A percentile compares a stretch with the other conserved stretches of the same genome.
Conservation (phyloP, 2,888 invertebrate genomes). For the Troglohyphantes excavatus region DNA sequence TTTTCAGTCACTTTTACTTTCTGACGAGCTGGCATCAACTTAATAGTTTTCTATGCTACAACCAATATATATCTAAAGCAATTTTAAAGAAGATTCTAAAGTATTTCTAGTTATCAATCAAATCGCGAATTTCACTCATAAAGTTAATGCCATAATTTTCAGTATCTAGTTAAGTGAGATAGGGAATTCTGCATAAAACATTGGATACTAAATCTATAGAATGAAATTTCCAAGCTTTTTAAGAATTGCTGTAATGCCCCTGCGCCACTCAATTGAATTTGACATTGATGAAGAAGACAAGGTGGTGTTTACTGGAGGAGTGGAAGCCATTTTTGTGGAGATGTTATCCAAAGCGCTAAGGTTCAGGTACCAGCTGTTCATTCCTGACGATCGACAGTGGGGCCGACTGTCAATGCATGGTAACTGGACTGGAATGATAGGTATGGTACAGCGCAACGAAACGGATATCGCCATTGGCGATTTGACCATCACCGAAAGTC, state of each 20-base stretch:
- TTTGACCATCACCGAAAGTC: neutral
- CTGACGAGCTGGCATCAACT: too few relatives aligned
- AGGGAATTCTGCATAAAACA: too few relatives aligned
- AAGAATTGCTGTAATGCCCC: conserved; percentile 32
- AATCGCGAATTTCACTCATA: too few relatives aligned
- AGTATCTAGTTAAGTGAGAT: too few relatives aligned
- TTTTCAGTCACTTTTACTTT: too few relatives aligned
- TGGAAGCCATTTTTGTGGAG: conserved; percentile 19
- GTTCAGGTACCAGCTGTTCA: conserved; percentile 10
- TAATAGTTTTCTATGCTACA: too few relatives aligned
- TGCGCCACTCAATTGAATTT: conserved; percentile 3
- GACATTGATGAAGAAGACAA: neutral
- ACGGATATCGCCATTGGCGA: conserved; percentile 33
- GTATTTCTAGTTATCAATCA: too few relatives aligned
- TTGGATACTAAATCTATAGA: too few relatives aligned
- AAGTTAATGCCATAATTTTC: too few relatives aligned
- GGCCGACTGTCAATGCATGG: neutral
- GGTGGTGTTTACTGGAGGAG: neutral
- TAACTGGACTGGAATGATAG: conserved; percentile 42
- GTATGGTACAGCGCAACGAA: conserved; percentile 36
- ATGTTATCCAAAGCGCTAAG: neutral
- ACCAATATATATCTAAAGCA: too few relatives aligned
- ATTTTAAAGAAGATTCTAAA: too few relatives aligned
- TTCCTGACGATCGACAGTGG: conserved; percentile 20
- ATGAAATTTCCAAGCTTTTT: conserved; percentile 21